Percentiles rank a stretch among this genome's conserved stretches.
Evolutionary conservation across 2,888 invertebrate species (phyloP).

Genomic region (Thyatira batis): DNA sequence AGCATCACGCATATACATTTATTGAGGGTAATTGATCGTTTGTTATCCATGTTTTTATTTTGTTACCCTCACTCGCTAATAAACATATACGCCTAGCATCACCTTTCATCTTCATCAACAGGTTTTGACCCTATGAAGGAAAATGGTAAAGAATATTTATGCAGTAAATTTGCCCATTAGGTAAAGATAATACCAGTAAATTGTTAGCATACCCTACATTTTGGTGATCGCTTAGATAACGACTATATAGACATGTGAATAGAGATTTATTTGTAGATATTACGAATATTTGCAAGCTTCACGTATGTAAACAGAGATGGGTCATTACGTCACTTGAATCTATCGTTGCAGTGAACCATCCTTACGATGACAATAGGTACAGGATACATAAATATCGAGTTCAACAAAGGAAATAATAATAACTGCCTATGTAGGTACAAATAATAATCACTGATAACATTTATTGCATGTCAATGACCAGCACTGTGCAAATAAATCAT

Average conservation of each 20-base stretch:
- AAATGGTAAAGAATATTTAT: too few relatives aligned
- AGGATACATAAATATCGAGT: background rate
- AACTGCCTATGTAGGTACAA: background rate
- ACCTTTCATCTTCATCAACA: too few relatives aligned
- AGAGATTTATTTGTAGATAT: background rate
- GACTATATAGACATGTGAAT: background rate
- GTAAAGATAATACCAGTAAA: background rate
- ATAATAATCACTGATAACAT: background rate
- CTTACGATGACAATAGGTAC: too few relatives aligned
- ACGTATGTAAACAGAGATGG: background rate
- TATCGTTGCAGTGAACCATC: background rate
- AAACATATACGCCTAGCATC: too few relatives aligned
- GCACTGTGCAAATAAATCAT: background rate
- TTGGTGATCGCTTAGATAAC: background rate
- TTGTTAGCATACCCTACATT: background rate
- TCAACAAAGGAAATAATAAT: background rate
- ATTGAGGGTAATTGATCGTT: background rate
- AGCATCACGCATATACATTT: background rate
- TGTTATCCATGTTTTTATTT: background rate
- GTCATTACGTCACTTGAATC: background rate
- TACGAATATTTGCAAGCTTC: background rate
- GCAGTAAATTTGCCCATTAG: background rate
- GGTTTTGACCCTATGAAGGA: too few relatives aligned
- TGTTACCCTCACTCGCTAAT: background rate
- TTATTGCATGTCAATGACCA: background rate